phyloP scores from a whole-genome alignment of 2,113 vertebrate genomes.

The Eclectus roratus region DNA sequence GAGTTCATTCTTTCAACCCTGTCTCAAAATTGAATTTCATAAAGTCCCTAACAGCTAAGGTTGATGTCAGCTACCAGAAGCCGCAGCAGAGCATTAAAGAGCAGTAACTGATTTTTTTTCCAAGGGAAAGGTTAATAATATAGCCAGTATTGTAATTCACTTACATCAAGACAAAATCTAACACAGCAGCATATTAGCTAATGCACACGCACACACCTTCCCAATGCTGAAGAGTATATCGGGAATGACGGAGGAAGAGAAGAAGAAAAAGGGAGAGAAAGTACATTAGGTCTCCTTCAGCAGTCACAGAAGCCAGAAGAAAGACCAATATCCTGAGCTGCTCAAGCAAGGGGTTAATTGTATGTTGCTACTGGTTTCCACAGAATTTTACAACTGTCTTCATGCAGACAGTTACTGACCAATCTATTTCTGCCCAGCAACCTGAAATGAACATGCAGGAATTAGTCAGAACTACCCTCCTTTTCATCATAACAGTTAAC shows the following conservation, averaged over 20 bases:
- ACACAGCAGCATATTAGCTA: neutral
- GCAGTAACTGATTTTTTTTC: neutral
- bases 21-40: neutral
- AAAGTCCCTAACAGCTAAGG: neutral
- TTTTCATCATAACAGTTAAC: neutral
- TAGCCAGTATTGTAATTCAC: neutral
- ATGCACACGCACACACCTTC: neutral
- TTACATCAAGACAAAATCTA: neutral
- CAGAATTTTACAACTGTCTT: neutral
- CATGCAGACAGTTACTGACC: neutral
- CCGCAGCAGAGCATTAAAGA: neutral
- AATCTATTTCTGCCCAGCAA: neutral
- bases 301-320: neutral
- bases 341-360: neutral
- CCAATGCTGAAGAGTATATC: neutral
- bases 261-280: neutral
- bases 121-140: neutral
- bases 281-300: neutral
- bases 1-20: neutral
- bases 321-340: neutral
- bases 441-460: neutral
- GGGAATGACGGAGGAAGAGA: neutral
- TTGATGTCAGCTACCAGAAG: neutral
- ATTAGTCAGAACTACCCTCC: neutral
- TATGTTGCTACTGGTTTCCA: neutral